Conservation (phyloP, 2,113 vertebrate species). For the Ivindomyrus marchei region DNA sequence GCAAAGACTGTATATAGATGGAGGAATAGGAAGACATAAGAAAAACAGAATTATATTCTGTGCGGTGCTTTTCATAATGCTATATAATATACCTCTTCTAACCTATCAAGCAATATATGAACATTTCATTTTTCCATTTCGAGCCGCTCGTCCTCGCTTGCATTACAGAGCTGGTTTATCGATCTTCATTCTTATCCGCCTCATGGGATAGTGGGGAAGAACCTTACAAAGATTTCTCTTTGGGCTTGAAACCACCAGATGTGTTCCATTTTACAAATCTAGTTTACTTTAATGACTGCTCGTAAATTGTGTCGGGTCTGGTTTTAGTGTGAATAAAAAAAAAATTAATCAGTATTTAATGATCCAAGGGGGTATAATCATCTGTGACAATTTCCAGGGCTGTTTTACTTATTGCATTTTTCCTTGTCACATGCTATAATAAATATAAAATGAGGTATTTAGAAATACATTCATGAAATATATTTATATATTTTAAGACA, state of each 20-base stretch:
- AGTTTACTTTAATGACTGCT: background rate
- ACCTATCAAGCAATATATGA: background rate
- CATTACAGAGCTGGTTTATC: background rate
- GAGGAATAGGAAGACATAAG: background rate
- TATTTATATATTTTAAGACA: slow-evolving; percentile 67
- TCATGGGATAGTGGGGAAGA: background rate
- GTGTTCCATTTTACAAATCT: background rate
- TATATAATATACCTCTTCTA: background rate
- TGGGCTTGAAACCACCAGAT: background rate
- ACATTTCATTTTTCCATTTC: background rate
- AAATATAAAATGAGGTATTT: slow-evolving; percentile 40
- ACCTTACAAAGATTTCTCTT: background rate
- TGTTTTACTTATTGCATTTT: slow-evolving; percentile 23
- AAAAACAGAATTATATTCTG: background rate
- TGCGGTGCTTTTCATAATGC: background rate
- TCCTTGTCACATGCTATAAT: slow-evolving; percentile 56
- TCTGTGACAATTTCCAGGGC: background rate
- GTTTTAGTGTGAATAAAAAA: background rate
- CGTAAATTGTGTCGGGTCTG: background rate
- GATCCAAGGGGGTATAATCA: background rate
- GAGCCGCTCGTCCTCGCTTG: background rate
- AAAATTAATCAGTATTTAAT: slow-evolving; percentile 4
- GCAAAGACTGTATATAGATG: background rate
- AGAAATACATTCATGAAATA: slow-evolving; percentile 39
- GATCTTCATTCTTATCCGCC: background rate